A percentile compares a stretch with the other conserved stretches of the same genome.
These are phyloP conservation scores for Tineola bisselliella DNA, from an alignment of 2,888 invertebrate genomes.

Conservation along the genomic window DNA sequence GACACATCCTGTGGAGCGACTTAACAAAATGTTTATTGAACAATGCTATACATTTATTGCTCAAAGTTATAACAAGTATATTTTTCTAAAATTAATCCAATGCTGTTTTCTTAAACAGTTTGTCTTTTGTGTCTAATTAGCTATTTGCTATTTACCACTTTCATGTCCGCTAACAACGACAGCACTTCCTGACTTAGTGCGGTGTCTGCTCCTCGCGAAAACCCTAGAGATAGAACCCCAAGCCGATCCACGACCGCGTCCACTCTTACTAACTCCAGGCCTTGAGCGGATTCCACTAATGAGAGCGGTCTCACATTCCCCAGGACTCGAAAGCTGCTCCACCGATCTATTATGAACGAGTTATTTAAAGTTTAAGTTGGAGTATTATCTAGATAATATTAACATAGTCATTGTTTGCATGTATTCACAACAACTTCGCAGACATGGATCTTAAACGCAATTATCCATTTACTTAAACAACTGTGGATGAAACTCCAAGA, in stretches of 20 bases:
- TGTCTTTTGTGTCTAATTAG: no score
- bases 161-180: constrained; percentile 72
- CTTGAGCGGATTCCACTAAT: constrained; percentile 54
- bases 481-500: constrained; percentile 2
- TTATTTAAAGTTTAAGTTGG: not conserved
- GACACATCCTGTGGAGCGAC: no score
- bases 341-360: constrained; percentile 65
- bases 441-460: constrained; percentile 4
- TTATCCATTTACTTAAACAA: constrained; percentile 3
- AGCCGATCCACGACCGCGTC: constrained; percentile 76
- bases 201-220: constrained; percentile 85
- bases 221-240: constrained; percentile 94
- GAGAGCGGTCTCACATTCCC: constrained; percentile 74
- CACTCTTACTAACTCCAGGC: constrained; percentile 48
- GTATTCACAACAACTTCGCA: not conserved
- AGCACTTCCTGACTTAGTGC: constrained; percentile 76
- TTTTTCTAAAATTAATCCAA: not conserved
- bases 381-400: not conserved
- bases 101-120: not conserved
- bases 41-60: no score
- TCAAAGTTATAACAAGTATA: not conserved
- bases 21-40: no score
- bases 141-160: constrained; percentile 59
- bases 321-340: constrained; percentile 84
- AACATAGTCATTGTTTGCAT: not conserved